Percentiles rank a stretch among this genome's conserved stretches.
These are phyloP conservation scores for Campoplex capitator DNA, from an alignment of 2,888 invertebrate genomes.

Conservation along the genomic window DNA sequence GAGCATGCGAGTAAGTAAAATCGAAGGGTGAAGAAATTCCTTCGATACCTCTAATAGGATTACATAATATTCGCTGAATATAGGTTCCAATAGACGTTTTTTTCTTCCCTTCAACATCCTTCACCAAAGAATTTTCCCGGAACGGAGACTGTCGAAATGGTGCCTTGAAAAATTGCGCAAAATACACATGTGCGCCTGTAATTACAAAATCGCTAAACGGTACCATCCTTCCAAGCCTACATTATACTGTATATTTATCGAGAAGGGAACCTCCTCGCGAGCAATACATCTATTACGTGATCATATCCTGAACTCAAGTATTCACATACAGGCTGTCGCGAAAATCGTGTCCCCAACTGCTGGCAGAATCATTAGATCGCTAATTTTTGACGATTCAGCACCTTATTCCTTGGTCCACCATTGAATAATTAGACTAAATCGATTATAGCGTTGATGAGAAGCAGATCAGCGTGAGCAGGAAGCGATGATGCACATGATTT, in stretches of 20 bases:
- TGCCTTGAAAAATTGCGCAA: conserved; percentile 31
- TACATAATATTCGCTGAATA: conserved; percentile 27
- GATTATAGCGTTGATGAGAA: neutral
- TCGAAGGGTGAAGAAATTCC: neutral
- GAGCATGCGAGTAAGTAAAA: neutral
- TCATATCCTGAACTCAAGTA: neutral
- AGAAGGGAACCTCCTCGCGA: conserved; percentile 21
- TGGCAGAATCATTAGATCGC: neutral
- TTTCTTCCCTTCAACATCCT: conserved; percentile 14
- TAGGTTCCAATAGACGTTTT: neutral
- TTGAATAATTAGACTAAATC: neutral
- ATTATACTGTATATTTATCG: conserved; percentile 51
- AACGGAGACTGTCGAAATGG: conserved; percentile 1
- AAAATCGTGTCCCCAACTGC: neutral
- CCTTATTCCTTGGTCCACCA: neutral
- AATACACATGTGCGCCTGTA: conserved; percentile 30
- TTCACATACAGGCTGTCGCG: neutral
- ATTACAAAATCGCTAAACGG: conserved; percentile 46
- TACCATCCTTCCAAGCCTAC: conserved; percentile 14
- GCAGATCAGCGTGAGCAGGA: neutral
- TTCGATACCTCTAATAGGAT: neutral
- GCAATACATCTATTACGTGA: conserved; percentile 27
- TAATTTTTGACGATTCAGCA: neutral
- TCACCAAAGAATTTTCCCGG: neutral
- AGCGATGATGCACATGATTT: neutral